Conservation (phyloP, 2,113 vertebrate genomes). For the Prinia subflava region DNA sequence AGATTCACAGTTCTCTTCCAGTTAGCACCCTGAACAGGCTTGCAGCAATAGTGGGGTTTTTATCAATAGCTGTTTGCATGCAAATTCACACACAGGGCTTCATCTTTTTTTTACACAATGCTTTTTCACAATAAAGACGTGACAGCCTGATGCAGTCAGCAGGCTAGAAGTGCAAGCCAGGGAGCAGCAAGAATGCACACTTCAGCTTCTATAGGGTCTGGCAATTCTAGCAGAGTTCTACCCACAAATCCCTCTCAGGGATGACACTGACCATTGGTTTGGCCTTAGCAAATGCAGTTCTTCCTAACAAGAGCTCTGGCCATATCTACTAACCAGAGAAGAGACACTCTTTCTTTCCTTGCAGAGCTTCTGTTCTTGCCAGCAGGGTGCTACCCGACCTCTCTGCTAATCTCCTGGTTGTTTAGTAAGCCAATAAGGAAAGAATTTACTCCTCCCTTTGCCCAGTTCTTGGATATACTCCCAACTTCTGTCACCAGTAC, state of each 20-base stretch:
- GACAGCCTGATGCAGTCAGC: not conserved
- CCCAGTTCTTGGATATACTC: not conserved
- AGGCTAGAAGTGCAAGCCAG: not conserved
- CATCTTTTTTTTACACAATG: not conserved
- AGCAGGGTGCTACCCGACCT: not conserved
- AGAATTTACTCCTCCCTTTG: not conserved
- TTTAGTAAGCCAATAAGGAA: not conserved
- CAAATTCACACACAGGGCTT: not conserved
- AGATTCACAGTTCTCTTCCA: not conserved
- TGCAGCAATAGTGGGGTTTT: not conserved
- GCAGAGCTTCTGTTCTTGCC: not conserved
- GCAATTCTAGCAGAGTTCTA: not conserved
- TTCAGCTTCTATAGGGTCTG: not conserved
- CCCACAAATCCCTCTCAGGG: not conserved
- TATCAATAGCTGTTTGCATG: not conserved
- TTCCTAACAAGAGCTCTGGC: not conserved
- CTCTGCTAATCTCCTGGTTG: not conserved
- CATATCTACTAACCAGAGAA: not conserved
- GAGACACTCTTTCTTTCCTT: not conserved
- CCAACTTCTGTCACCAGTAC: not conserved
- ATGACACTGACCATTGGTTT: not conserved
- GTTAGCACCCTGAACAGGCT: not conserved
- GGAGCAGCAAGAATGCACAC: not conserved
- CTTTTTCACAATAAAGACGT: not conserved
- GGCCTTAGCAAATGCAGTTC: not conserved